A percentile compares a stretch with the other conserved stretches of the same genome.
These are phyloP conservation scores for Perca flavescens DNA, from an alignment of 2,113 vertebrate species.

Conservation along the genomic window DNA sequence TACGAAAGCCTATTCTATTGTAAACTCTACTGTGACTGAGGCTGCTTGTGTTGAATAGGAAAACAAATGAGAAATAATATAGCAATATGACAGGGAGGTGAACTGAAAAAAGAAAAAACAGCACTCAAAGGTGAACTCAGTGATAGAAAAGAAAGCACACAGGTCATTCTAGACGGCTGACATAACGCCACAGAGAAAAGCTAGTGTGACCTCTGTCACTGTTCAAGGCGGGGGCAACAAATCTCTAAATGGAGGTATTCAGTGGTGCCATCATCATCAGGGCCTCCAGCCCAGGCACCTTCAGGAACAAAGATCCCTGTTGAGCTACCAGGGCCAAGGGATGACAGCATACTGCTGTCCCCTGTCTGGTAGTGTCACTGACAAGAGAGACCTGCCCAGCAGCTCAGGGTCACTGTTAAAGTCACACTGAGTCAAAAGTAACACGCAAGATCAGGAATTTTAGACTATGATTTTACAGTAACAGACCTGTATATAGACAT, in stretches of 20 bases:
- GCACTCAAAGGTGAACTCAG: not conserved
- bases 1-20: no score
- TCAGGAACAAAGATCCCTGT: slow-evolving; percentile 59
- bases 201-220: slow-evolving; percentile 30
- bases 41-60: no score
- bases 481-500: not conserved
- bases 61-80: not conserved
- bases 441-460: not conserved
- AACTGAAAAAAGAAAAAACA: no score
- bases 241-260: slow-evolving; percentile 69
- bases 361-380: slow-evolving; percentile 38
- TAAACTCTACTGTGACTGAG: no score
- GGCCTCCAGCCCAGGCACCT: slow-evolving; percentile 54
- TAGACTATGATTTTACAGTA: not conserved
- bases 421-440: not conserved
- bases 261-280: slow-evolving; percentile 59
- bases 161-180: slow-evolving; percentile 22
- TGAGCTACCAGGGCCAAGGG: slow-evolving; percentile 24
- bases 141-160: slow-evolving; percentile 10
- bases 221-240: slow-evolving; percentile 18
- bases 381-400: not conserved
- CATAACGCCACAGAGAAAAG: slow-evolving; percentile 40
- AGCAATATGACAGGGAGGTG: not conserved
- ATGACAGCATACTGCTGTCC: slow-evolving; percentile 50
- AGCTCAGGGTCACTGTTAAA: slow-evolving; percentile 26